Base-by-base conservation (phyloP, 2,888 invertebrate species). In the Cheilosia pagana region DNA sequence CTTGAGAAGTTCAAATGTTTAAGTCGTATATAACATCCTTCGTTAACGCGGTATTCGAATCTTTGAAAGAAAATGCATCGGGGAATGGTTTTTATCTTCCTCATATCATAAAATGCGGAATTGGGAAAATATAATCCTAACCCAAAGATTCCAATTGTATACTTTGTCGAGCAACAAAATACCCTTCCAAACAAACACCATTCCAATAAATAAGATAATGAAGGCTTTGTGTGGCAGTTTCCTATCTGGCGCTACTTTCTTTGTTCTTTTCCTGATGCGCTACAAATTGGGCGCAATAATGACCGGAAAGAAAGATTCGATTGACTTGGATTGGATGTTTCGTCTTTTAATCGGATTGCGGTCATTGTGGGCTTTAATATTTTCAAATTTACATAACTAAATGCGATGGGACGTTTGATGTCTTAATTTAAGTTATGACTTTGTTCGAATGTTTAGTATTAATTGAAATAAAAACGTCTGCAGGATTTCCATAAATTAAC, bases 261-360 rank as follows among this genome's bases (percentile, higher is more conserved):
- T 72, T 65, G 63, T 55, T 62, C 63, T 55, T 52, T 59, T 59
- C 52, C 72, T 65, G 65, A 79, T 72, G 72, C 45, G 57, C 31
- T 59, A 71, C 57, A 31, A 71, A 79, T 79, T 65, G 70, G 39
- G 53, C 62, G 31, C 71, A 57, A 78, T 63, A 63, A 71, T 70
- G 62, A 48, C 79, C 72, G 72, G 65, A 79, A 74, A 55, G 50
- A 19, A 59, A 72, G 45, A 67, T 67, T 43, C 57, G 65, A 79
- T 72, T 79, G 79, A 72, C 50, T 78, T 57, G 41, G 63, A 59
- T 78, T 63, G 31, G 63, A 59, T 70, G 55, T 70, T 14, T 16
- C 28, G 23, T 39, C 50, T 3, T 35, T 4, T 79, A 79, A 79
- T 72, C 79, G 72, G 79, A 79, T 72, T 79, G 72, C 21, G 60